Evolutionary conservation across 2,797 vertebrate species (phyloP), one percentile per base, ranked within the genome.

Genomic region (Xiphophorus birchmanni): DNA sequence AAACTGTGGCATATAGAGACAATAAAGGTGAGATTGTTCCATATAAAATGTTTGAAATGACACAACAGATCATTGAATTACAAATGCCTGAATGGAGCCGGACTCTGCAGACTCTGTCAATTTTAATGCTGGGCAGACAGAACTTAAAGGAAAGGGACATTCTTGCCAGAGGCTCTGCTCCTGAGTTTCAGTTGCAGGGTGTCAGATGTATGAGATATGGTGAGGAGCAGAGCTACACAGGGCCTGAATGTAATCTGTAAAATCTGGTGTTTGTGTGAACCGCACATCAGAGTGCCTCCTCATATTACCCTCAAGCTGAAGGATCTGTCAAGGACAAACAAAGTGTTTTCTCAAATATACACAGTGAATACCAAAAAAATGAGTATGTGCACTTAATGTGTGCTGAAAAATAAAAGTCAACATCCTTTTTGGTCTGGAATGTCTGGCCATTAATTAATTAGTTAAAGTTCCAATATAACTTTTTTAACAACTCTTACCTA

Each of bases 241-340:
- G 35, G 79, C 58, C 74, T 73, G 74, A 83, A 86, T 74, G 78
- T 60, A 86, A 87, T 87, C 83, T 87, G 60, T 83, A 44, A 79
- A 73, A 82, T 83, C 50, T 83, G 56, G 72, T 80, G 78, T 77
- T 76, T 69, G 84, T 75, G 35, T 71, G 42, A 84, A 75, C 10
- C 47, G 37, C 2, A 76, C 67, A 79, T 83, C 86, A 75, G 79
- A 82, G 56, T 65, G 74, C 35, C 83, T 81, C 72, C 80, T 83
- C 78, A 1, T 3, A 74, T 88, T 78, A 82, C 29, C 65, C 35
- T 88, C 87, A 80, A 79, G 29, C 83, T 29, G 58, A 65, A 40
- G 0, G 37, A 73, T 74, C 63, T 58, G 86, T 76, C 73, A 48
- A 80, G 50, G 83, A 88, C 88, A 73, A 79, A 83, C 73, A 80